These are phyloP conservation scores for Limosa lapponica DNA, from an alignment of 2,797 vertebrate genomes.

Conservation along the genomic window DNA sequence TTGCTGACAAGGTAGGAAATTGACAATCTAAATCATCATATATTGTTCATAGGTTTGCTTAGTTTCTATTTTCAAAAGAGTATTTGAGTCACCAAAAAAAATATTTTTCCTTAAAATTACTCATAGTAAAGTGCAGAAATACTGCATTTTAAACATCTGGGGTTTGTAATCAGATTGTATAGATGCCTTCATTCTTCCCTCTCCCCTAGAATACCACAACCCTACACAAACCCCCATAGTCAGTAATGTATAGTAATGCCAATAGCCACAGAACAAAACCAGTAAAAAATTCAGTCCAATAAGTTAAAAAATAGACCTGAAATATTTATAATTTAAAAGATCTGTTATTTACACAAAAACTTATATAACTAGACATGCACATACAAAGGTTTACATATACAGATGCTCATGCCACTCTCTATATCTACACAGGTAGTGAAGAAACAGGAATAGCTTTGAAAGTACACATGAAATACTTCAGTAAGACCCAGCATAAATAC, in stretches of 20 bases:
- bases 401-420: background rate
- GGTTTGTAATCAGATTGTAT: background rate
- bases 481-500: background rate
- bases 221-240: background rate
- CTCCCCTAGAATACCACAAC: background rate
- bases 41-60: background rate
- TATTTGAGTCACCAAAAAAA: background rate
- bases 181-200: fast-evolving
- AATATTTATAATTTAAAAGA: background rate
- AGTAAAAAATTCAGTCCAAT: background rate
- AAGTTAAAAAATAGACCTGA: background rate
- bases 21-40: background rate
- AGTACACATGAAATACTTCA: background rate
- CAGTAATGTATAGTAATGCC: background rate
- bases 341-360: background rate
- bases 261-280: background rate
- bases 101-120: background rate
- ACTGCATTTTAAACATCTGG: background rate
- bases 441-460: background rate
- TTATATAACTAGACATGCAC: background rate
- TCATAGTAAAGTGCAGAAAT: background rate
- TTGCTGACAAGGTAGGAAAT: background rate
- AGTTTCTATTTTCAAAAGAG: background rate
- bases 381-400: background rate
- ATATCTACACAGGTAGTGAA: background rate